A percentile compares a stretch with the other conserved stretches of the same genome.
phyloP scores from a whole-genome alignment of 2,797 vertebrate species.

The Sebastes nivosus region DNA sequence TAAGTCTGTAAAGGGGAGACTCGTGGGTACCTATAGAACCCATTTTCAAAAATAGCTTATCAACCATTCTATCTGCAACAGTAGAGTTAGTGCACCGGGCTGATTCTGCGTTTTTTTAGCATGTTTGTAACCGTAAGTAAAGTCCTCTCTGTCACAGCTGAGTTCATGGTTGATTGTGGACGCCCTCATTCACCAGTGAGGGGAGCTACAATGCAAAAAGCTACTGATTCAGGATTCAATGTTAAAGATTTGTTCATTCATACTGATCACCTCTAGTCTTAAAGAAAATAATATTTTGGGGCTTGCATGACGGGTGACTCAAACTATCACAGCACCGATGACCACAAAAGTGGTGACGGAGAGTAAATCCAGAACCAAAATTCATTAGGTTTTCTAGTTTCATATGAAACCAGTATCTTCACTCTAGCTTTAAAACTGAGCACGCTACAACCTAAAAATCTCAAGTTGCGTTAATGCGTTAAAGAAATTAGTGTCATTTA shows the following conservation, averaged over 20 bases:
- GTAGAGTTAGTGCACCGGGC: neutral
- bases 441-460: too few species aligned
- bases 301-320: neutral
- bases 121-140: neutral
- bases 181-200: neutral
- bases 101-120: neutral
- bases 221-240: neutral
- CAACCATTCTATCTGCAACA: neutral
- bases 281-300: neutral
- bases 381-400: too few species aligned
- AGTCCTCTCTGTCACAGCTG: neutral
- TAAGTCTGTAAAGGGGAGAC: too few species aligned
- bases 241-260: neutral
- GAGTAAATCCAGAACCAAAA: conserved; percentile 21
- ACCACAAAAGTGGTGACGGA: neutral
- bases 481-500: too few species aligned
- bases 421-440: too few species aligned
- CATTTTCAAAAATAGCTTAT: neutral
- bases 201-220: neutral
- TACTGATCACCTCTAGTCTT: neutral
- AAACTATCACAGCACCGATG: neutral
- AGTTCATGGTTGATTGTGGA: neutral
- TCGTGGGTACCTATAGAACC: too few species aligned
- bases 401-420: too few species aligned
- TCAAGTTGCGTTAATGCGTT: too few species aligned